A percentile compares a stretch with the other conserved stretches of the same genome.
These are phyloP conservation scores for Heteronetta atricapilla DNA, from an alignment of 2,113 vertebrate genomes.

Conservation along the genomic window DNA sequence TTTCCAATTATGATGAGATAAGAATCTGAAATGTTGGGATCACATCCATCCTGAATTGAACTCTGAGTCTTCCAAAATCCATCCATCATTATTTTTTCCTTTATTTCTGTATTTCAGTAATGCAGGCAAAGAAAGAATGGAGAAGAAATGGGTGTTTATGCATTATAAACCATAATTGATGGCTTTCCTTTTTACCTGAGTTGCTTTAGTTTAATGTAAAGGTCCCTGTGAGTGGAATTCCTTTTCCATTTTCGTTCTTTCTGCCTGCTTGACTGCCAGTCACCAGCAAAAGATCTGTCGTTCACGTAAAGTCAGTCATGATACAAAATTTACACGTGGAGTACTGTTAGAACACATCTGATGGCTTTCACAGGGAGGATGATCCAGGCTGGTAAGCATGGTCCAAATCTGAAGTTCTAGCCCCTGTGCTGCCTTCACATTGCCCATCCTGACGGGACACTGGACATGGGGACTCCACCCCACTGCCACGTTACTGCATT, in stretches of 20 bases:
- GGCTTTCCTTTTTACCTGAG: slow-evolving; percentile 14
- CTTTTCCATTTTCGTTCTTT: neutral
- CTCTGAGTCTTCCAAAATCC: slow-evolving; percentile 45
- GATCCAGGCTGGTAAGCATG: neutral
- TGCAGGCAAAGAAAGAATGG: neutral
- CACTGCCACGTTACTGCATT: neutral
- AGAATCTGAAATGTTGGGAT: slow-evolving; percentile 61
- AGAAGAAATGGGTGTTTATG: neutral
- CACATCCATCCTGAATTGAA: slow-evolving; percentile 41
- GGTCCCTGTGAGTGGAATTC: neutral
- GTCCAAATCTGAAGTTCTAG: neutral
- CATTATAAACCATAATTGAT: neutral
- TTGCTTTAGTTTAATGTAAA: neutral
- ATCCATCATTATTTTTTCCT: slow-evolving; percentile 40
- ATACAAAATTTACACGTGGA: neutral
- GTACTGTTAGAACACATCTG: neutral
- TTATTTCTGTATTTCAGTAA: slow-evolving; percentile 7
- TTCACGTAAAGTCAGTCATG: neutral
- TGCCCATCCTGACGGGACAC: neutral
- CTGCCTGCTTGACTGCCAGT: neutral
- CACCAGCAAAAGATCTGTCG: neutral
- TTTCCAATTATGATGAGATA: slow-evolving; percentile 66
- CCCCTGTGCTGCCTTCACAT: neutral
- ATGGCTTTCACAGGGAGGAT: neutral
- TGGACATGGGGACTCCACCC: neutral